Evolutionary conservation across 2,888 invertebrate species (phyloP).

Genomic region (Nephrocerus scutellatus): DNA sequence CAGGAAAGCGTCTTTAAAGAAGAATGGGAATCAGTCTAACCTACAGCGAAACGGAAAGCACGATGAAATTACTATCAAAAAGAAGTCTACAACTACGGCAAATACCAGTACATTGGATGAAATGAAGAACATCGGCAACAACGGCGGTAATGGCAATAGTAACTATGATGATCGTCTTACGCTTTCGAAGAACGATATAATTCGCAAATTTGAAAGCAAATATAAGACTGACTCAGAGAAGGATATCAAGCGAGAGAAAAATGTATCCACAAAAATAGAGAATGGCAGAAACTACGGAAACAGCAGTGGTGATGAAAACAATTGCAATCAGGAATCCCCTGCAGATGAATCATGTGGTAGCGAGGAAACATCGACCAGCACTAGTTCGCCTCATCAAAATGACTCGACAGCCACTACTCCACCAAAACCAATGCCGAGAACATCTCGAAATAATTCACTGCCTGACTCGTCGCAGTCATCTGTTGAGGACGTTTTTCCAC

Average conservation of each 20-base stretch:
- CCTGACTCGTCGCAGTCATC: slow-evolving; percentile 55
- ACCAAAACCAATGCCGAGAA: slow-evolving; percentile 75
- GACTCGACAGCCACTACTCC: slow-evolving; percentile 48
- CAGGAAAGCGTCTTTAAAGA: slow-evolving; percentile 26
- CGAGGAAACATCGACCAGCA: slow-evolving; percentile 36
- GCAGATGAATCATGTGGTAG: slow-evolving; percentile 43
- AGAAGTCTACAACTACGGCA: slow-evolving; percentile 2
- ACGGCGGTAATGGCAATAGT: slow-evolving; percentile 19
- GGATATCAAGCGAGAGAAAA: slow-evolving; percentile 14
- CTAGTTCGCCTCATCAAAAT: no score
- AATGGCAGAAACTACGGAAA: slow-evolving; percentile 25
- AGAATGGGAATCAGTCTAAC: slow-evolving; percentile 3
- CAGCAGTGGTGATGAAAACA: slow-evolving; percentile 38
- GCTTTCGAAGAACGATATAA: slow-evolving; percentile 52
- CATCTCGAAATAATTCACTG: slow-evolving; percentile 63
- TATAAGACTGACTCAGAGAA: slow-evolving; percentile 41
- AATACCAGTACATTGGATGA: slow-evolving; percentile 17
- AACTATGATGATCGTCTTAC: slow-evolving; percentile 31
- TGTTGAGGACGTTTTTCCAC: slow-evolving; percentile 38
- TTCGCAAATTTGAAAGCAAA: slow-evolving; percentile 57
- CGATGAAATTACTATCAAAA: slow-evolving; percentile 13
- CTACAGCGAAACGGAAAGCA: slow-evolving; percentile 7
- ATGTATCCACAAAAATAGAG: no score
- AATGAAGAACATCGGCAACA: slow-evolving; percentile 12
- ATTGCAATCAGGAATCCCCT: slow-evolving; percentile 37